Evolutionary conservation across 2,113 vertebrate species (phyloP).

Genomic region (Caranx melampygus): DNA sequence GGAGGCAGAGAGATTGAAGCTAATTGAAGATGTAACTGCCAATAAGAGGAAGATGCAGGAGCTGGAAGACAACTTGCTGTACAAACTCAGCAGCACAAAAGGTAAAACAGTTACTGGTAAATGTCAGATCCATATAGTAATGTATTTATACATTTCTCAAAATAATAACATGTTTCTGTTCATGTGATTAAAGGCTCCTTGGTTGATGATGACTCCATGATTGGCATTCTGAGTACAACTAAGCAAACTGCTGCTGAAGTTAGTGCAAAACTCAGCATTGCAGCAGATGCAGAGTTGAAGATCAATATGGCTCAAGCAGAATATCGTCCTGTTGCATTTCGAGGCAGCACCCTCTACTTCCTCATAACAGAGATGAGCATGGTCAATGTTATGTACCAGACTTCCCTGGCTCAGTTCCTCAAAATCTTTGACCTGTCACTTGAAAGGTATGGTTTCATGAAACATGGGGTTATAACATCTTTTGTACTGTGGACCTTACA

Average conservation of each 20-base stretch:
- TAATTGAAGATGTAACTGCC: constrained; percentile 88
- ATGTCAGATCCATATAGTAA: background rate
- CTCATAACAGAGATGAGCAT: constrained; percentile 92
- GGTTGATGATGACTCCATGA: constrained; percentile 89
- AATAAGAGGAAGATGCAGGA: constrained; percentile 93
- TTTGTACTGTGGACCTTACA: background rate
- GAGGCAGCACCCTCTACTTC: constrained; percentile 92
- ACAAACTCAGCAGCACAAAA: constrained; percentile 87
- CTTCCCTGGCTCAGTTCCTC: constrained; percentile 90
- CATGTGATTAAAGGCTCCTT: constrained; percentile 78
- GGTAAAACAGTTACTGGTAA: constrained; percentile 50
- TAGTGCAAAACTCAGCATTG: constrained; percentile 86
- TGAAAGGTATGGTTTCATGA: constrained; percentile 81
- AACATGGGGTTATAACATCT: background rate
- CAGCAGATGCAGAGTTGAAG: constrained; percentile 89
- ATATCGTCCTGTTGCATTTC: constrained; percentile 90
- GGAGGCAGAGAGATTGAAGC: constrained; percentile 88
- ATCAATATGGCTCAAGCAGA: constrained; percentile 90
- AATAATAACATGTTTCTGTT: background rate
- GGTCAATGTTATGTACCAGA: constrained; percentile 95
- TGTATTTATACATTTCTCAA: background rate
- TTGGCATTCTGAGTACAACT: constrained; percentile 86
- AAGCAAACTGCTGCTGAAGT: constrained; percentile 90
- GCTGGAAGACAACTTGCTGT: constrained; percentile 90
- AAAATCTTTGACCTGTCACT: constrained; percentile 90